Evolutionary conservation across 1,140 invertebrate species (phyloP).

Genomic region (Diorhabda elongata): DNA sequence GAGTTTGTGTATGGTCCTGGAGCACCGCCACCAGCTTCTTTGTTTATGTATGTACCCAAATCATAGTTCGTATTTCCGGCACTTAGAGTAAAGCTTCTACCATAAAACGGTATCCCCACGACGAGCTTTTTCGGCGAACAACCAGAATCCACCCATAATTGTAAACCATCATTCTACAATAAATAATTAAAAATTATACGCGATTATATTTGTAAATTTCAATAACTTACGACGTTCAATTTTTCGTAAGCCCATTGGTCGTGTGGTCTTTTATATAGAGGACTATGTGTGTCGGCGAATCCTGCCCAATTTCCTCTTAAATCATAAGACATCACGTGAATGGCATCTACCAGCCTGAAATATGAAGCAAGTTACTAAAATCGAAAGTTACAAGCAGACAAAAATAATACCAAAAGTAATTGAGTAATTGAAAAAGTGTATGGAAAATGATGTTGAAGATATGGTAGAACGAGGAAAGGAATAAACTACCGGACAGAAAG

Average conservation of each 20-base stretch:
- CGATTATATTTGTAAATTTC: not conserved
- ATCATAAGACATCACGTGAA: slow-evolving; percentile 90
- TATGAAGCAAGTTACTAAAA: too few species aligned
- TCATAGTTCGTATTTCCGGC: slow-evolving; percentile 77
- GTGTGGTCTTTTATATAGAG: slow-evolving; percentile 75
- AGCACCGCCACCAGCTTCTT: slow-evolving; percentile 78
- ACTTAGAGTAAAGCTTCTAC: slow-evolving; percentile 74
- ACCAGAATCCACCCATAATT: slow-evolving; percentile 81
- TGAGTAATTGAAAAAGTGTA: too few species aligned
- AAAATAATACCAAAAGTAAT: too few species aligned
- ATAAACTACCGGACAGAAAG: too few species aligned
- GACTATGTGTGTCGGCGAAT: slow-evolving; percentile 82
- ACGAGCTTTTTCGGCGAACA: slow-evolving; percentile 83
- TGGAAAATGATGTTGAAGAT: too few species aligned
- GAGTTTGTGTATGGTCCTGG: slow-evolving; percentile 81
- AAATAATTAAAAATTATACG: not conserved
- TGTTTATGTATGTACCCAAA: slow-evolving; percentile 79
- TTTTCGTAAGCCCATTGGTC: slow-evolving; percentile 85
- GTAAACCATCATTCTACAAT: slow-evolving; percentile 74
- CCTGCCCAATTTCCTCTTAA: slow-evolving; percentile 88
- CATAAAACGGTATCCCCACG: slow-evolving; percentile 84
- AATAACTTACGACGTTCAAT: slow-evolving; percentile 73
- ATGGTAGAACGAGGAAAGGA: too few species aligned
- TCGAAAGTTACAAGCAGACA: too few species aligned
- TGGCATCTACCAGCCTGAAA: slow-evolving; percentile 66